These are phyloP conservation scores for Semaprochilodus insignis DNA, from an alignment of 2,797 vertebrate genomes.

Conservation along the genomic window DNA sequence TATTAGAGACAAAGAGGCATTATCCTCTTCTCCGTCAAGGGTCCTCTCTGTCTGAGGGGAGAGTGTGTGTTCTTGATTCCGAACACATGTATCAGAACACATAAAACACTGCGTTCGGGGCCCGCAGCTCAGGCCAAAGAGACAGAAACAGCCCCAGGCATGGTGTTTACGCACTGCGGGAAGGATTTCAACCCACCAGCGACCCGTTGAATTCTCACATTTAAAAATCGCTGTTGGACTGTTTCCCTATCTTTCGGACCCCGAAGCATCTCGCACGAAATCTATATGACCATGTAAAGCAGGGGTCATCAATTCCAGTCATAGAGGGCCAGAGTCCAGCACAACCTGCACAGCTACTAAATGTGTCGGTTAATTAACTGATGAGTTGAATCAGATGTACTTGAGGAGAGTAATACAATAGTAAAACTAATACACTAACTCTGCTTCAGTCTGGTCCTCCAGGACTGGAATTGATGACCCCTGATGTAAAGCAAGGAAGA, in stretches of 20 bases:
- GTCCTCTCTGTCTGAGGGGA: constrained; percentile 63
- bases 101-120: constrained; percentile 69
- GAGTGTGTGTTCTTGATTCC: constrained; percentile 67
- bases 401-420: too few species aligned
- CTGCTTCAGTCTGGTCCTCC: too few species aligned
- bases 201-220: constrained; percentile 33
- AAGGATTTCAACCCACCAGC: constrained; percentile 40
- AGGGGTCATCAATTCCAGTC: neutral
- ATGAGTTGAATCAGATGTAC: neutral
- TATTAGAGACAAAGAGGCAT: constrained; percentile 68
- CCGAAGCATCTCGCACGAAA: constrained; percentile 3
- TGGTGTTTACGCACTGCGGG: constrained; percentile 45
- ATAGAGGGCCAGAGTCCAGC: neutral
- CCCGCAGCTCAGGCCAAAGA: constrained; percentile 47
- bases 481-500: too few species aligned
- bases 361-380: too few species aligned
- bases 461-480: too few species aligned
- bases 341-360: neutral
- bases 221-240: neutral
- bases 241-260: neutral
- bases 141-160: constrained; percentile 48
- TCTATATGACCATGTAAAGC: neutral
- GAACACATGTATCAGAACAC: constrained; percentile 68
- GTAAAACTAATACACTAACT: neutral
- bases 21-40: constrained; percentile 65